Conservation (phyloP, 2,888 invertebrate species). For the Ennomos erosarius region DNA sequence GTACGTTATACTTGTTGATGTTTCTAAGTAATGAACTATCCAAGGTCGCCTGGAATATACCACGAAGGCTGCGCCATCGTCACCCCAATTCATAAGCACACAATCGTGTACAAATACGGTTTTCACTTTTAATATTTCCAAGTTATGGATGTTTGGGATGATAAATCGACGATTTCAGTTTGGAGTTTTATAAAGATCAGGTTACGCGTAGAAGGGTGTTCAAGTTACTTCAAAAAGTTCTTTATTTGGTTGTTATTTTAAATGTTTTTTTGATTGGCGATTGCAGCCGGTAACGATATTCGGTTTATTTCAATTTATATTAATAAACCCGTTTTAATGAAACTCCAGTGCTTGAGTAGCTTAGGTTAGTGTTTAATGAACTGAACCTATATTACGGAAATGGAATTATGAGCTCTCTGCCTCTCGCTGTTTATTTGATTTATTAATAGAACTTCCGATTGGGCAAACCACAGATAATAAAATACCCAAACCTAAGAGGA, state of each 20-base stretch:
- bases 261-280: no score
- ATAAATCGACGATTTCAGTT: constrained; percentile 9
- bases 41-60: constrained; percentile 8
- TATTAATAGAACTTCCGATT: no score
- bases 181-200: neutral
- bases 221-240: no score
- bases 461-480: no score
- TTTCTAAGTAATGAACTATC: constrained; percentile 23
- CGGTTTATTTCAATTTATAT: constrained; percentile 29
- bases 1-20: constrained; percentile 11
- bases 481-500: no score
- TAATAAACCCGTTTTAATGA: constrained; percentile 32
- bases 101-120: constrained; percentile 4
- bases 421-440: no score
- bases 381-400: neutral
- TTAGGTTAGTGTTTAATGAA: constrained; percentile 28
- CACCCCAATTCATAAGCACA: constrained; percentile 3
- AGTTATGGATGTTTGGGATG: constrained; percentile 10
- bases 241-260: no score
- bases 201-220: no score
- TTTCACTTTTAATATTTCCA: constrained; percentile 11
- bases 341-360: constrained; percentile 21
- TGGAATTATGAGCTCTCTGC: neutral
- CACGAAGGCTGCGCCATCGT: constrained; percentile 10
- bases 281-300: no score